phyloP scores from a whole-genome alignment of 2,797 vertebrate species.

The Alca torda region DNA sequence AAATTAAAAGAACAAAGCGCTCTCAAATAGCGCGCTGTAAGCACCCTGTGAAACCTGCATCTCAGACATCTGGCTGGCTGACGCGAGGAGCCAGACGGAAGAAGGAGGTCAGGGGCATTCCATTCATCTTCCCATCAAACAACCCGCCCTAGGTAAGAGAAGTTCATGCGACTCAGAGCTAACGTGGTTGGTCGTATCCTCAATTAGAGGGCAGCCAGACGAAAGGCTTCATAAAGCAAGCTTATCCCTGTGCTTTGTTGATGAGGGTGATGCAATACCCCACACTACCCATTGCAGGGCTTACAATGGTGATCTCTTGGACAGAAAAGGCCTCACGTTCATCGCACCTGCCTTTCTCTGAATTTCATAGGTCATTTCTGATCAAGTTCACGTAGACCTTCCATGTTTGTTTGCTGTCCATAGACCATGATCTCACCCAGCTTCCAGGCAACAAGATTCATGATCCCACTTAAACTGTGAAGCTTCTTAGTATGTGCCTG shows the following conservation, averaged over 20 bases:
- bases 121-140: background rate
- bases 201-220: background rate
- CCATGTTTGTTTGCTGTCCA: background rate
- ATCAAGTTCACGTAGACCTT: background rate
- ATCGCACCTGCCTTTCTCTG: background rate
- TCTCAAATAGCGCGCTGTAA: background rate
- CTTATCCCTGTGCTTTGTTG: background rate
- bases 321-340: background rate
- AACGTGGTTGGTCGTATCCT: background rate
- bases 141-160: background rate
- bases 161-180: background rate
- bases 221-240: background rate
- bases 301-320: background rate
- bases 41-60: background rate
- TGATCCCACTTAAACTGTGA: background rate
- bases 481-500: background rate
- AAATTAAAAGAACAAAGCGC: constrained; percentile 29
- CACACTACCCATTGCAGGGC: background rate
- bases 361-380: background rate
- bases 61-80: background rate
- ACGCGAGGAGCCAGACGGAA: background rate
- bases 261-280: background rate
- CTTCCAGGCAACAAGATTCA: background rate
- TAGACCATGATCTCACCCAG: background rate
- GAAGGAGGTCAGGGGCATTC: background rate